phyloP scores from a whole-genome alignment of 2,113 vertebrate genomes.

The Onychostruthus taczanowskii region DNA sequence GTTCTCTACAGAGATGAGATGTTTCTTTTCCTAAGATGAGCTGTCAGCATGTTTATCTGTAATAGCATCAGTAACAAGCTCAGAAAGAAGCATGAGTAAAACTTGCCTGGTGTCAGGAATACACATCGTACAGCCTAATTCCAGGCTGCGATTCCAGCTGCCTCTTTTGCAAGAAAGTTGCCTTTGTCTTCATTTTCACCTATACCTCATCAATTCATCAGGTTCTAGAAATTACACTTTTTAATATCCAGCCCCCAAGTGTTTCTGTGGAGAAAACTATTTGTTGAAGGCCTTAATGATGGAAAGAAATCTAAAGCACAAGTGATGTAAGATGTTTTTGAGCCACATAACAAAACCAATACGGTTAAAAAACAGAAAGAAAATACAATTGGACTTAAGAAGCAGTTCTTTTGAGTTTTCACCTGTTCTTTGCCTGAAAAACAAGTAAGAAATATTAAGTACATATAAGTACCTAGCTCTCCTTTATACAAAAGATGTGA shows the following conservation, averaged over 20 bases:
- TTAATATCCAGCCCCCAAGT: neutral
- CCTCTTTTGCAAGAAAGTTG: neutral
- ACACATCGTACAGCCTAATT: neutral
- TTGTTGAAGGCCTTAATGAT: neutral
- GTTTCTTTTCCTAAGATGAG: neutral
- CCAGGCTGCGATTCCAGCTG: neutral
- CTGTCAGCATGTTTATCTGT: constrained; percentile 23
- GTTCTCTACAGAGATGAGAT: constrained; percentile 9
- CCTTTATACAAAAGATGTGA: constrained; percentile 15
- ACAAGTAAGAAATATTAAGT: neutral
- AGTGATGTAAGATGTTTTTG: neutral
- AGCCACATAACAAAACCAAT: neutral
- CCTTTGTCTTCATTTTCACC: neutral
- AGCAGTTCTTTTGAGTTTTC: neutral
- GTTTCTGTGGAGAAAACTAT: neutral
- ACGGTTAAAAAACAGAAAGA: constrained; percentile 18
- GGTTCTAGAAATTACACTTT: neutral
- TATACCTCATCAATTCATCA: neutral
- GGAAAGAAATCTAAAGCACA: constrained; percentile 28
- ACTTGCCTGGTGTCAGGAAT: neutral
- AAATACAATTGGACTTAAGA: neutral
- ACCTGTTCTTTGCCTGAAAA: neutral
- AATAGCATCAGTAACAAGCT: constrained; percentile 16
- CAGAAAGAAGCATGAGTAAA: constrained; percentile 19
- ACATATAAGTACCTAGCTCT: neutral